phyloP scores from a whole-genome alignment of 2,113 vertebrate genomes.

The Passer montanus region DNA sequence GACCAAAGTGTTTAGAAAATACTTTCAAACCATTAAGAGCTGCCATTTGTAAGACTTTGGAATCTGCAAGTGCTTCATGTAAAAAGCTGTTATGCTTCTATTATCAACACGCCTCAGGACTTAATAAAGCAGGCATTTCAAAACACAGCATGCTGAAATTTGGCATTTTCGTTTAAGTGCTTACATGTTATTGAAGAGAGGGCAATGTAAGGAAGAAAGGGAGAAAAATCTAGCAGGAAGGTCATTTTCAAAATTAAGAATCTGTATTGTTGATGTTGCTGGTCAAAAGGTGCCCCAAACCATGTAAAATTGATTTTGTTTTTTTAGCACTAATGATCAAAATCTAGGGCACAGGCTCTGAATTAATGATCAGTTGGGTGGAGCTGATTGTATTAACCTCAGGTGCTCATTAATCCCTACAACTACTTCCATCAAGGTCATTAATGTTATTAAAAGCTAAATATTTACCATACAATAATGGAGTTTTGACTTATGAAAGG shows the following conservation, averaged over 20 bases:
- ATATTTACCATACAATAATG: not conserved
- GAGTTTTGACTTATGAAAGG: not conserved
- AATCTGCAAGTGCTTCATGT: not conserved
- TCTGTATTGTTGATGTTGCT: constrained; percentile 3
- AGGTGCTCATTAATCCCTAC: constrained; percentile 48
- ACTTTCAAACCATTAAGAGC: not conserved
- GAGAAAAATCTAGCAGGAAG: constrained; percentile 12
- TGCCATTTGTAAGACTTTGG: not conserved
- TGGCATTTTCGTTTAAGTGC: constrained; percentile 7
- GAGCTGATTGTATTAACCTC: constrained; percentile 46
- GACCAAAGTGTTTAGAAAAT: not conserved
- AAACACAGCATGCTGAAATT: not conserved
- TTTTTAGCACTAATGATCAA: constrained; percentile 50
- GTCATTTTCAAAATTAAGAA: constrained; percentile 50
- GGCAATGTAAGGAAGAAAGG: not conserved
- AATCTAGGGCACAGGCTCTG: not conserved
- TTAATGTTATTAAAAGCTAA: constrained; percentile 38
- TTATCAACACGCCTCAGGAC: constrained; percentile 1
- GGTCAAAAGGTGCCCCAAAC: constrained; percentile 61
- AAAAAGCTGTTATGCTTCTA: not conserved
- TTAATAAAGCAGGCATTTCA: constrained; percentile 23
- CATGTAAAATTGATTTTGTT: constrained; percentile 55
- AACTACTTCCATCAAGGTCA: constrained; percentile 36
- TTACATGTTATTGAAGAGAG: not conserved
- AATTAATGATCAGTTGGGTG: constrained; percentile 46